Conservation (phyloP, 2,797 vertebrate genomes). For the Bradypodion pumilum region DNA sequence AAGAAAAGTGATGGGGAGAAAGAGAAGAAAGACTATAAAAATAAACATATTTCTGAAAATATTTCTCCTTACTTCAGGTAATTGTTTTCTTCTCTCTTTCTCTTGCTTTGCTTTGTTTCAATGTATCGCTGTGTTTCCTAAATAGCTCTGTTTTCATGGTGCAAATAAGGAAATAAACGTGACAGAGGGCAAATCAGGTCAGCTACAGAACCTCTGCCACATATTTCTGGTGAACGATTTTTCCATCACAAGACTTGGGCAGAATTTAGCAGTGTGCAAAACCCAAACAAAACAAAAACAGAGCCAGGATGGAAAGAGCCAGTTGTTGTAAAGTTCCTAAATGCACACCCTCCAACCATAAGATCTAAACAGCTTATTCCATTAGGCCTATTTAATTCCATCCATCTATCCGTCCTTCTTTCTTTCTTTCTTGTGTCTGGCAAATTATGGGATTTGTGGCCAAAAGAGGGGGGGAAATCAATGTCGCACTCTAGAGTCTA, state of each 20-base stretch:
- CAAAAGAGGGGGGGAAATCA: too few species aligned
- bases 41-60: not conserved
- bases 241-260: constrained; percentile 52
- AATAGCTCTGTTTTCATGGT: constrained; percentile 26
- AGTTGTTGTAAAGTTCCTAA: constrained; percentile 33
- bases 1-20: not conserved
- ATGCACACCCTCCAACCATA: not conserved
- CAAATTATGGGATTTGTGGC: too few species aligned
- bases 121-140: constrained; percentile 4
- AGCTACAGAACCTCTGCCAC: constrained; percentile 54
- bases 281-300: constrained; percentile 25
- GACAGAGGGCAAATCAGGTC: constrained; percentile 55
- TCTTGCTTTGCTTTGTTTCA: not conserved
- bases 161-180: constrained; percentile 68
- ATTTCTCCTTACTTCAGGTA: not conserved
- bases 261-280: constrained; percentile 48
- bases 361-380: not conserved
- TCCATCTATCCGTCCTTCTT: too few species aligned
- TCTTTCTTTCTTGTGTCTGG: too few species aligned
- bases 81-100: not conserved
- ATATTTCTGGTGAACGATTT: constrained; percentile 52
- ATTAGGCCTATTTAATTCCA: constrained; percentile 18
- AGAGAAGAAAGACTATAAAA: not conserved
- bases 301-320: not conserved
- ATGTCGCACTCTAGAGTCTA: too few species aligned